Base-by-base conservation (phyloP, 2,888 invertebrate species). In the Erebia epiphron region DNA sequence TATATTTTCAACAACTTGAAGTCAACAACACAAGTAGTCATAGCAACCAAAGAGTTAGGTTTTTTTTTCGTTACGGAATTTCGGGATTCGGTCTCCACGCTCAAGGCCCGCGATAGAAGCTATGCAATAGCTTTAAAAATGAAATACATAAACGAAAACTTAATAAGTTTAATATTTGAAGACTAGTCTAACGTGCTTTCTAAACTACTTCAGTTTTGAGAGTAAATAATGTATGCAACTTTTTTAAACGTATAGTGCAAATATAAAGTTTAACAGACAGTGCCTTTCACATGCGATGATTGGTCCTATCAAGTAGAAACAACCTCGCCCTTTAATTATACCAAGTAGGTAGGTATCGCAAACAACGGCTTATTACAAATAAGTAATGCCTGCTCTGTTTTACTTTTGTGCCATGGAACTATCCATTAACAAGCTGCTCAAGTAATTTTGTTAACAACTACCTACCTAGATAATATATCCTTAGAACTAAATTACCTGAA, bases 241-340 rank as follows among this genome's bases (percentile, higher is more conserved):
- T 61, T 46, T 69, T 69, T 54, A 41, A 50, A 63, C 64, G 35
- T 11, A 68, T 50, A 49, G 21, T 46, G 52, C 62, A 56, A 56
- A 56, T 60, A 69, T 60, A 62, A 57, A 57, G 50, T 65, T 66
- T 41, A 71, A 54, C 69, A 68, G 66, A 62, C 35, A 54, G 49
- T 69, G 69, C 76, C 75, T 76, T 76, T 76, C 76, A 75, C 75
- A 67, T 71, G 73, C 76, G 70, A 73, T 73, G 73, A 73, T 74
- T 75, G 71, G 74, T 75, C 64, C 68, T 72, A 75, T 72, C 69
- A 69, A 69, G 63, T 72, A 63, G 74, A 76, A 74, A 73, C 68
- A 77, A 74, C 77, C 77, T 77, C 77, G 77, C 77, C 77, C 77
- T 77, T 78, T 77, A 74, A 75, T 73, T 73, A 73, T 74, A 72